Conservation (phyloP, 2,888 invertebrate species). For the Lasius fuliginosus region DNA sequence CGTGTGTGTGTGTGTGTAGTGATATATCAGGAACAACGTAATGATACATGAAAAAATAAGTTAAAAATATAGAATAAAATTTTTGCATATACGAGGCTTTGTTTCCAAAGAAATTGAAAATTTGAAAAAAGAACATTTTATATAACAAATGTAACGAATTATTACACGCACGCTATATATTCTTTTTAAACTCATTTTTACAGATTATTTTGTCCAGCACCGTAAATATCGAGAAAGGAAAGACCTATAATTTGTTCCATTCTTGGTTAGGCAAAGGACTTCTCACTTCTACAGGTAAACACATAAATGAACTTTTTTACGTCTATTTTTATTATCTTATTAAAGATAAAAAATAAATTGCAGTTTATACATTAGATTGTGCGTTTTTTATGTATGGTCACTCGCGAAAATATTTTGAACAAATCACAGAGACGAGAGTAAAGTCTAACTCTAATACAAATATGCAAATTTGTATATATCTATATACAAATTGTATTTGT, state of each 20-base stretch:
- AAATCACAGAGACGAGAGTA: background rate
- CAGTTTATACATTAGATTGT: background rate
- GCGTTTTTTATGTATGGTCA: background rate
- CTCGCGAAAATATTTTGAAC: background rate
- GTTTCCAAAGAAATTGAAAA: too few species aligned
- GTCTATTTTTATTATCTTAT: background rate
- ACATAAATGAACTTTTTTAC: background rate
- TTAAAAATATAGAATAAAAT: too few species aligned
- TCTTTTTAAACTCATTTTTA: constrained; percentile 8
- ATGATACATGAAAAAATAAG: too few species aligned
- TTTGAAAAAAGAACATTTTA: too few species aligned
- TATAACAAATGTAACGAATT: too few species aligned
- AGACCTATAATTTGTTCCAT: constrained; percentile 84
- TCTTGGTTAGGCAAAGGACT: constrained; percentile 87
- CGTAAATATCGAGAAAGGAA: constrained; percentile 86
- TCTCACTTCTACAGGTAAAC: constrained; percentile 85
- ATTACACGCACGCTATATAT: too few species aligned
- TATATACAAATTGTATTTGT: too few species aligned
- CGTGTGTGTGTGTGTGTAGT: too few species aligned
- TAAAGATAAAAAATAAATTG: background rate
- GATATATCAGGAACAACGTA: too few species aligned
- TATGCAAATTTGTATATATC: background rate
- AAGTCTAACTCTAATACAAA: background rate
- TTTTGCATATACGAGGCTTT: too few species aligned
- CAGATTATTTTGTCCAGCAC: constrained; percentile 85